Evolutionary conservation across 2,797 vertebrate genomes (phyloP).

Genomic region (Limnodromus scolopaceus): DNA sequence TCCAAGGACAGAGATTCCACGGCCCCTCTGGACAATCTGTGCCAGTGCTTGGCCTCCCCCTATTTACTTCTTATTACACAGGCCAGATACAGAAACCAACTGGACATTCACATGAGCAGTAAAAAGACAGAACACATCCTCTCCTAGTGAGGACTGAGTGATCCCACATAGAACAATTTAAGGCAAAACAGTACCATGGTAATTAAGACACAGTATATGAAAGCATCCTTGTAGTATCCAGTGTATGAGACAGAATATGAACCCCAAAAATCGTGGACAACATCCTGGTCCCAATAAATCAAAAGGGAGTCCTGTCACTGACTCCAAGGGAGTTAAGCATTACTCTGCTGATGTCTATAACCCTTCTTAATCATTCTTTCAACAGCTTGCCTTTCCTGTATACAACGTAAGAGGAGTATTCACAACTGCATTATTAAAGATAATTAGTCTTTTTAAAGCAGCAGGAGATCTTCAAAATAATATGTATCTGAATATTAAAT

Average conservation of each 20-base stretch:
- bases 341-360: neutral
- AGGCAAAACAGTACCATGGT: neutral
- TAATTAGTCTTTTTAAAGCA: neutral
- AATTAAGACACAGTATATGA: neutral
- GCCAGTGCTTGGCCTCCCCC: neutral
- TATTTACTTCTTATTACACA: neutral
- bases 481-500: neutral
- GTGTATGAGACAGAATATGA: conserved; percentile 10
- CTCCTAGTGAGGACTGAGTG: neutral
- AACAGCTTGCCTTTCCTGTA: neutral
- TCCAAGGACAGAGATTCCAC: neutral
- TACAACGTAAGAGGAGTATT: neutral
- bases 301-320: neutral
- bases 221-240: neutral
- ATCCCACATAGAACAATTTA: neutral
- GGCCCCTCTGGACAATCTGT: neutral
- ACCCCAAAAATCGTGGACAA: neutral
- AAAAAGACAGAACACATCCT: neutral
- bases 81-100: neutral
- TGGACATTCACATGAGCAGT: neutral
- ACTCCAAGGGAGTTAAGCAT: neutral
- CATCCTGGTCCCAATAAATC: neutral
- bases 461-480: neutral
- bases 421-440: neutral
- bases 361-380: neutral